Evolutionary conservation across 2,797 vertebrate genomes (phyloP).

Genomic region (Intellagama lesueurii): DNA sequence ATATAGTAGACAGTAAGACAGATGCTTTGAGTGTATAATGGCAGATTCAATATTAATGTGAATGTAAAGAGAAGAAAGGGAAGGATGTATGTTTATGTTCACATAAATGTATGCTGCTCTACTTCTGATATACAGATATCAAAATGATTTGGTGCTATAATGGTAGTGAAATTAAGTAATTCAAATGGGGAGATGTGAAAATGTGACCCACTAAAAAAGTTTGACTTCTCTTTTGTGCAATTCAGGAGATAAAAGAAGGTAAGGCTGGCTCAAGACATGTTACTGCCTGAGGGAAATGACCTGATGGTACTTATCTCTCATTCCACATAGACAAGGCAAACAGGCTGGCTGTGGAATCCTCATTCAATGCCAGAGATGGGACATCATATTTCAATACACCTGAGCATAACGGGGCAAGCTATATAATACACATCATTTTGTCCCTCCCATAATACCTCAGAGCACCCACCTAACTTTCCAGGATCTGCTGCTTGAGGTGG

Average conservation of each 20-base stretch:
- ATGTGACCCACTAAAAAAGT: not conserved
- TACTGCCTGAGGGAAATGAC: not conserved
- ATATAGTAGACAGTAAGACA: not conserved
- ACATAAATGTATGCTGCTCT: not conserved
- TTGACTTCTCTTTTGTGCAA: not conserved
- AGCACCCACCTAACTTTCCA: not conserved
- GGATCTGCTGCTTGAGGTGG: not conserved
- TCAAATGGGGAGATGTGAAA: not conserved
- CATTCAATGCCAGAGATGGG: not conserved
- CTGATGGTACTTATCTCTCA: not conserved
- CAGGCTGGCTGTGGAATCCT: not conserved
- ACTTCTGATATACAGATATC: not conserved
- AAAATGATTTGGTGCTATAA: not conserved
- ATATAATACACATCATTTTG: not conserved
- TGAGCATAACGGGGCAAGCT: not conserved
- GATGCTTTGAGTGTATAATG: constrained; percentile 11
- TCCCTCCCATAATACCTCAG: not conserved
- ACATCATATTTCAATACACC: not conserved
- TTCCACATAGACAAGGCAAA: not conserved
- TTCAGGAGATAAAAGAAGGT: not conserved
- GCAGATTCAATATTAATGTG: not conserved
- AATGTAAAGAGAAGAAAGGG: not conserved
- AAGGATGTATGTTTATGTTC: constrained; percentile 33
- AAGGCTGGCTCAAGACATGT: not conserved
- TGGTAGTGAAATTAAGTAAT: not conserved